These are phyloP conservation scores for Dysdera silvatica DNA, from an alignment of 1,140 invertebrate genomes.

Conservation along the genomic window DNA sequence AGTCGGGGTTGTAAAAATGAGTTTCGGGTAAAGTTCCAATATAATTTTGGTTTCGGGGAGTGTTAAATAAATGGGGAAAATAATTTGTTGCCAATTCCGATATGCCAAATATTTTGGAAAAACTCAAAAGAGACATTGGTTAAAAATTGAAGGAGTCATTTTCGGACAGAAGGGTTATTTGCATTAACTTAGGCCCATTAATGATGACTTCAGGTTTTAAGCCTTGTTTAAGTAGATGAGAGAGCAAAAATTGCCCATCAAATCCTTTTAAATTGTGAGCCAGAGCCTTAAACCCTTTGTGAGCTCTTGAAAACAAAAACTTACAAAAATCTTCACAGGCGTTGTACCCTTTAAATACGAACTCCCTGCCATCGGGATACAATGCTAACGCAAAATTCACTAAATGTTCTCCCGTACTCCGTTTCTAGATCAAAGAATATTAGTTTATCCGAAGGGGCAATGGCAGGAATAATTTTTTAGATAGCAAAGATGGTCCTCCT, in stretches of 20 bases:
- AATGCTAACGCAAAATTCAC: background rate
- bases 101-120: conserved; percentile 10
- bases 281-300: background rate
- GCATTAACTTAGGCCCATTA: conserved; percentile 12
- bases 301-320: background rate
- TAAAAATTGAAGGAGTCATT: conserved; percentile 17
- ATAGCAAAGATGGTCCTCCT: background rate
- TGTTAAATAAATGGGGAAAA: conserved; percentile 26
- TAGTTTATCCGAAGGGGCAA: background rate
- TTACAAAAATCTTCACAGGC: background rate
- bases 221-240: background rate
- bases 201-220: conserved; percentile 7
- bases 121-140: conserved; percentile 3
- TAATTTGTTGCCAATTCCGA: conserved; percentile 24
- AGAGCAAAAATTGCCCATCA: background rate
- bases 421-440: conserved; percentile 5
- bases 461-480: background rate
- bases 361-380: background rate
- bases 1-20: too few relatives aligned
- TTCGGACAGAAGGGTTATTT: background rate
- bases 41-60: conserved; percentile 6
- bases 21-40: too few relatives aligned
- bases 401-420: background rate
- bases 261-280: conserved; percentile 1
- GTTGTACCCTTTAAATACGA: background rate